phyloP scores from a whole-genome alignment of 1,140 invertebrate species.

The Drosophila saltans region DNA sequence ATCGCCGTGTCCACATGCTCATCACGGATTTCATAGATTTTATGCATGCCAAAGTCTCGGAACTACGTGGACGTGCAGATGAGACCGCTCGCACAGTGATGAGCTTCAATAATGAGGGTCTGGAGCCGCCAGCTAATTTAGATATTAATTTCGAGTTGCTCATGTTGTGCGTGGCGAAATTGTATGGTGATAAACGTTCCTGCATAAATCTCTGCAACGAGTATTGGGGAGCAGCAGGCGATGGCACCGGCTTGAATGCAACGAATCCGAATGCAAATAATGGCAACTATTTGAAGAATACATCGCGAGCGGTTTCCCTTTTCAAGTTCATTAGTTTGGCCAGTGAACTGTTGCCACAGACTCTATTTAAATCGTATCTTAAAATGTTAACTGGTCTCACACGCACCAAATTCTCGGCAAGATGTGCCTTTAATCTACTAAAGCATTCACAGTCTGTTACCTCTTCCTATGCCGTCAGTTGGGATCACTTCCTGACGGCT shows the following conservation, averaged over 20 bases:
- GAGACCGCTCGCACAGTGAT: slow-evolving; percentile 93
- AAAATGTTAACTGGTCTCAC: slow-evolving; percentile 93
- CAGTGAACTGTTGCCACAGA: slow-evolving; percentile 93
- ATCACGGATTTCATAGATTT: slow-evolving; percentile 96
- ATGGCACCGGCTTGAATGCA: background rate
- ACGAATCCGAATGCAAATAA: slow-evolving; percentile 29
- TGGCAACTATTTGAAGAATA: slow-evolving; percentile 50
- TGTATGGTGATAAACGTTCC: slow-evolving; percentile 91
- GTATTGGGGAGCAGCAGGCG: slow-evolving; percentile 91
- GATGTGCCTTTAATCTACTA: slow-evolving; percentile 93
- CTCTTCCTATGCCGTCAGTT: slow-evolving; percentile 87
- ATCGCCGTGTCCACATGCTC: slow-evolving; percentile 92
- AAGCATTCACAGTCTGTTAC: slow-evolving; percentile 86
- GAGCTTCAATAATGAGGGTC: slow-evolving; percentile 91
- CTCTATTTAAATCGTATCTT: slow-evolving; percentile 93
- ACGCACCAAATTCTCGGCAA: slow-evolving; percentile 88
- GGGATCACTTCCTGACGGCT: slow-evolving; percentile 95
- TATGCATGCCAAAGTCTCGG: slow-evolving; percentile 93
- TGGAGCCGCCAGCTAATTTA: slow-evolving; percentile 90
- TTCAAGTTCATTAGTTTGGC: slow-evolving; percentile 96
- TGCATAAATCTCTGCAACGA: slow-evolving; percentile 89
- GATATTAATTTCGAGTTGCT: slow-evolving; percentile 93
- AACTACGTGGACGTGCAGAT: slow-evolving; percentile 92
- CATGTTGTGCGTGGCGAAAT: slow-evolving; percentile 89
- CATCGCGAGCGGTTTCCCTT: slow-evolving; percentile 89